Evolutionary conservation across 2,113 vertebrate genomes (phyloP).

Genomic region (Oophaga pumilio): DNA sequence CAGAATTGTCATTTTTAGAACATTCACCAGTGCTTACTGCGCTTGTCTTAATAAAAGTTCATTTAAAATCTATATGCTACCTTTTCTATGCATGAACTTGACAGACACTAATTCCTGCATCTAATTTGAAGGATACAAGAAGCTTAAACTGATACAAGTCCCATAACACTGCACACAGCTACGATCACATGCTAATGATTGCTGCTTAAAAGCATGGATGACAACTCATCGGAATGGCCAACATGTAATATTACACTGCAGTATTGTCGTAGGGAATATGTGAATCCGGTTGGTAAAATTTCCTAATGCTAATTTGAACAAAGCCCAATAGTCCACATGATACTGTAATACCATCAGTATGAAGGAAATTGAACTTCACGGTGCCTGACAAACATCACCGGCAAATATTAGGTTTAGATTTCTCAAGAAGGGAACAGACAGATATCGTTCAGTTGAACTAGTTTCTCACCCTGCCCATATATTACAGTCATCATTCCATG

Average conservation of each 20-base stretch:
- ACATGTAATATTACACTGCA: too few relatives aligned
- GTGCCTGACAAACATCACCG: background rate
- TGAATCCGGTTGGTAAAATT: too few relatives aligned
- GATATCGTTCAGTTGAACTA: slow-evolving; percentile 7
- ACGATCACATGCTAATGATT: background rate
- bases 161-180: background rate
- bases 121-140: background rate
- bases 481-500: background rate
- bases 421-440: background rate
- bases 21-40: background rate
- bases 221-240: too few relatives aligned
- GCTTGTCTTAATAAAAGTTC: background rate
- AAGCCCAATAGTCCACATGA: background rate
- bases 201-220: background rate
- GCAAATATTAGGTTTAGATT: background rate
- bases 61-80: background rate
- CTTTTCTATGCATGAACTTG: background rate
- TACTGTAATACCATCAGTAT: background rate
- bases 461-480: background rate
- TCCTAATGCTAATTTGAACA: background rate
- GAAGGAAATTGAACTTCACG: background rate
- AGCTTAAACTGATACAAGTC: background rate
- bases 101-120: background rate
- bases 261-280: too few relatives aligned
- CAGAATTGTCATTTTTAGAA: background rate